These are phyloP conservation scores for Hirundichthys speculiger DNA, from an alignment of 2,113 vertebrate species.

Conservation along the genomic window DNA sequence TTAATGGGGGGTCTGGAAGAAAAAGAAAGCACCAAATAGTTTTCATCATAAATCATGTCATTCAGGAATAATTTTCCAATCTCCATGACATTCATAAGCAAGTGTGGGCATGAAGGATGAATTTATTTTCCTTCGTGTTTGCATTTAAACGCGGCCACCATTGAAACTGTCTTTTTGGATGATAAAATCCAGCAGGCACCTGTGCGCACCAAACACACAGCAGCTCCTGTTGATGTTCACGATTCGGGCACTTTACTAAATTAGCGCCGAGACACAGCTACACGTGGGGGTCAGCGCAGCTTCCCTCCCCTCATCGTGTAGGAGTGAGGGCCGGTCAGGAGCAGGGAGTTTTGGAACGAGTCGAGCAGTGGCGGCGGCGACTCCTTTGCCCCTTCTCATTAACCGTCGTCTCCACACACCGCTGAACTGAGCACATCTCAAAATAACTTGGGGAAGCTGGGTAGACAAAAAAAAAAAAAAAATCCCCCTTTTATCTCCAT, in stretches of 20 bases:
- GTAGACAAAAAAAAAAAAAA: constrained; percentile 58
- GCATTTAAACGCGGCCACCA: constrained; percentile 26
- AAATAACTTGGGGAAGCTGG: constrained; percentile 85
- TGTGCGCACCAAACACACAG: constrained; percentile 27
- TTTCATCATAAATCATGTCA: constrained; percentile 68
- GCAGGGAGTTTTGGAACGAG: constrained; percentile 58
- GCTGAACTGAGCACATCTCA: constrained; percentile 83
- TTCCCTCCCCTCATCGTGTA: constrained; percentile 43
- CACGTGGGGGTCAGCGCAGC: constrained; percentile 32
- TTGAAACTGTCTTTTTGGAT: constrained; percentile 30
- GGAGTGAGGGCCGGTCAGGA: constrained; percentile 46
- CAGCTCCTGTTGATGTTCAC: constrained; percentile 10
- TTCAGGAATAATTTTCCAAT: constrained; percentile 59
- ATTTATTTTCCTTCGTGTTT: constrained; percentile 36
- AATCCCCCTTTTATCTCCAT: constrained; percentile 90
- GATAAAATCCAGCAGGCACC: constrained; percentile 34
- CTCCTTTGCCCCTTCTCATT: constrained; percentile 73
- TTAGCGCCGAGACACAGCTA: constrained; percentile 43
- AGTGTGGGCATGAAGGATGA: constrained; percentile 23
- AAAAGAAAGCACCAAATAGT: constrained; percentile 36
- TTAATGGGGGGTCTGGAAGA: constrained; percentile 53
- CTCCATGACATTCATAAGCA: constrained; percentile 55
- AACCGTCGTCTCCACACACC: constrained; percentile 72
- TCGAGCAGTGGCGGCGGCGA: constrained; percentile 37
- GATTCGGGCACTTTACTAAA: constrained; percentile 57